A percentile compares a stretch with the other conserved stretches of the same genome.
Conservation (phyloP, 2,888 invertebrate genomes). For the Amphipoea lucens region DNA sequence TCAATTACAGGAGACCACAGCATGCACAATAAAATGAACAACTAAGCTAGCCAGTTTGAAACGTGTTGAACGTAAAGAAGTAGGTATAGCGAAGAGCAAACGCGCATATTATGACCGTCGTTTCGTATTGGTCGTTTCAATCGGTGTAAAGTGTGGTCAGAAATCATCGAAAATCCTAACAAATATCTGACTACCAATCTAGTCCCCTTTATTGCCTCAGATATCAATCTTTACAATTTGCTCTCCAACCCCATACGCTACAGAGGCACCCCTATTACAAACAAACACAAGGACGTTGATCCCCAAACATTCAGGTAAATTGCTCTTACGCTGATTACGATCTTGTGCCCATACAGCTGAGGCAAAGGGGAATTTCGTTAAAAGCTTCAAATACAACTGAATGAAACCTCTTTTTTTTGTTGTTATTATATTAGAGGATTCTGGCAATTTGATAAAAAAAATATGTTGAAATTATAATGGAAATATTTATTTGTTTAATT, state of each 20-base stretch:
- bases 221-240: conserved; percentile 4
- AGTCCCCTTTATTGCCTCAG: neutral
- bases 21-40: too few species aligned
- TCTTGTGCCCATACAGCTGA: conserved; percentile 31
- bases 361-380: conserved; percentile 49
- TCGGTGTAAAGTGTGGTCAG: neutral
- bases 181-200: neutral
- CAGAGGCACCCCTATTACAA: conserved; percentile 41
- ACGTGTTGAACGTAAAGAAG: neutral
- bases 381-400: conserved; percentile 28
- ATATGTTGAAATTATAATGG: neutral
- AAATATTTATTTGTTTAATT: too few species aligned
- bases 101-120: too few species aligned
- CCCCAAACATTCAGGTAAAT: conserved; percentile 53
- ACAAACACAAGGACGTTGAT: conserved; percentile 22
- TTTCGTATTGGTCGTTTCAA: neutral
- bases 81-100: neutral
- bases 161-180: neutral
- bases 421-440: neutral
- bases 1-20: too few species aligned
- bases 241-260: neutral
- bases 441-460: neutral
- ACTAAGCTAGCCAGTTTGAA: too few species aligned
- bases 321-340: conserved; percentile 58
- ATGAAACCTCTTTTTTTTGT: neutral